A percentile compares a stretch with the other conserved stretches of the same genome.
phyloP scores from a whole-genome alignment of 1,140 invertebrate genomes.

The Heliconius hermathena region DNA sequence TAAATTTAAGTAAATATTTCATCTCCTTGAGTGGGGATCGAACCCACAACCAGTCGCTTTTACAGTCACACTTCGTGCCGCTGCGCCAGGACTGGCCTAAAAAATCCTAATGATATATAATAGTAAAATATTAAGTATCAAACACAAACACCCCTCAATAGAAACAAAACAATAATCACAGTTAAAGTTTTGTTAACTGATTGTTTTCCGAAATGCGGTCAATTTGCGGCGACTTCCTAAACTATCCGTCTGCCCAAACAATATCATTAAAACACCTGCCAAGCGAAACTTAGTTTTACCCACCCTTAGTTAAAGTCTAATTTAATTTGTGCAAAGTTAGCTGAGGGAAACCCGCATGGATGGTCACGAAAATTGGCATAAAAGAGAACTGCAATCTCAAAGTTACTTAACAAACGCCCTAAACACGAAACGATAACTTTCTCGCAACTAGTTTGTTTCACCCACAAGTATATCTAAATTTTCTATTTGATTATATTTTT shows the following conservation, averaged over 20 bases:
- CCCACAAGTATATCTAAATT: slow-evolving; percentile 1
- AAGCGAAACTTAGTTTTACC: slow-evolving; percentile 33
- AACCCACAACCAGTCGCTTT: no score
- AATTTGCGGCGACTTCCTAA: slow-evolving; percentile 52
- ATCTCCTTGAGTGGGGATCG: no score
- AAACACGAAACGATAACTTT: slow-evolving; percentile 8
- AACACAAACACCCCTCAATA: background rate
- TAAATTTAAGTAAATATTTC: no score
- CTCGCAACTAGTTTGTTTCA: background rate
- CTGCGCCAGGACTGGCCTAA: no score
- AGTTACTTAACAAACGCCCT: slow-evolving; percentile 1
- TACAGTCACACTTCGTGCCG: no score
- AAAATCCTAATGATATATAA: no score
- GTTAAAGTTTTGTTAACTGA: slow-evolving; percentile 40
- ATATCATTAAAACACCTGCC: slow-evolving; percentile 18
- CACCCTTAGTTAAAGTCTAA: slow-evolving; percentile 24
- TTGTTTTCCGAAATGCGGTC: slow-evolving; percentile 61
- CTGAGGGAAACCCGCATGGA: slow-evolving; percentile 24
- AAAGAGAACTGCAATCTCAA: slow-evolving; percentile 31
- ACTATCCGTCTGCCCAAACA: slow-evolving; percentile 44
- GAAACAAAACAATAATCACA: slow-evolving; percentile 10
- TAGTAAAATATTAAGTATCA: background rate
- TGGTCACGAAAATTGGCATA: slow-evolving; percentile 26
- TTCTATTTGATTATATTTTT: background rate
- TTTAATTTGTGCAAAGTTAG: slow-evolving; percentile 19